phyloP scores from a whole-genome alignment of 1,140 invertebrate genomes.

The Bathynomus jamesi region DNA sequence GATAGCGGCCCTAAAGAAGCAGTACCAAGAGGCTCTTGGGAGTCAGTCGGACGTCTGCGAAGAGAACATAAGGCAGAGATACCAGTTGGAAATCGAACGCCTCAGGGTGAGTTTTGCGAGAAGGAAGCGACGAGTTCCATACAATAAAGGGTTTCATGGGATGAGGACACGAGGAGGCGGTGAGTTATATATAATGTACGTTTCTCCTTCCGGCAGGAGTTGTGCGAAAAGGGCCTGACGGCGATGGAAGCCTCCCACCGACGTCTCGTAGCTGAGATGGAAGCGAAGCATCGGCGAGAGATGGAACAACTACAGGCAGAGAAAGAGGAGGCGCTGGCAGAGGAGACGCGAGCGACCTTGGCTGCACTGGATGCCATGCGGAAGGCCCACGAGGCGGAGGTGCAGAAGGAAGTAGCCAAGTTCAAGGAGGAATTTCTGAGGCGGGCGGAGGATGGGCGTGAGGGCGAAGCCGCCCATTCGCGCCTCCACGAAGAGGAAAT shows the following conservation, averaged over 20 bases:
- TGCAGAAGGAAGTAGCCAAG: constrained; percentile 65
- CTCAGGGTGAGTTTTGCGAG: constrained; percentile 60
- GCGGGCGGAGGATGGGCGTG: constrained; percentile 20
- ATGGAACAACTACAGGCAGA: constrained; percentile 61
- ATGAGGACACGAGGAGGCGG: too few relatives aligned
- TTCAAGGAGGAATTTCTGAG: constrained; percentile 69
- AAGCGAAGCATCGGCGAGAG: constrained; percentile 73
- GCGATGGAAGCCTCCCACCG: constrained; percentile 82
- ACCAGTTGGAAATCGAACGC: constrained; percentile 79
- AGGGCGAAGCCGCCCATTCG: constrained; percentile 45
- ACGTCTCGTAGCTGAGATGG: constrained; percentile 71
- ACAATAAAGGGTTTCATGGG: too few relatives aligned
- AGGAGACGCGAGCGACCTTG: constrained; percentile 63
- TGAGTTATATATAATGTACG: too few relatives aligned
- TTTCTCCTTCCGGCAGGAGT: constrained; percentile 47
- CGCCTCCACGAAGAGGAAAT: constrained; percentile 54
- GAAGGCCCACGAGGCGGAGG: constrained; percentile 84
- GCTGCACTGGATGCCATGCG: constrained; percentile 83
- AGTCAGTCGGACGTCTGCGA: constrained; percentile 47
- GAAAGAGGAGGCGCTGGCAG: constrained; percentile 78
- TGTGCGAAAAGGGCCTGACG: constrained; percentile 76
- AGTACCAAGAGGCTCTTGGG: constrained; percentile 33
- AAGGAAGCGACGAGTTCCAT: too few relatives aligned
- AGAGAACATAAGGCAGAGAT: constrained; percentile 62
- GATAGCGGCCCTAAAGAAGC: constrained; percentile 24